These are phyloP conservation scores for Sturnira hondurensis DNA, from an alignment of 2,113 vertebrate species.

Conservation along the genomic window DNA sequence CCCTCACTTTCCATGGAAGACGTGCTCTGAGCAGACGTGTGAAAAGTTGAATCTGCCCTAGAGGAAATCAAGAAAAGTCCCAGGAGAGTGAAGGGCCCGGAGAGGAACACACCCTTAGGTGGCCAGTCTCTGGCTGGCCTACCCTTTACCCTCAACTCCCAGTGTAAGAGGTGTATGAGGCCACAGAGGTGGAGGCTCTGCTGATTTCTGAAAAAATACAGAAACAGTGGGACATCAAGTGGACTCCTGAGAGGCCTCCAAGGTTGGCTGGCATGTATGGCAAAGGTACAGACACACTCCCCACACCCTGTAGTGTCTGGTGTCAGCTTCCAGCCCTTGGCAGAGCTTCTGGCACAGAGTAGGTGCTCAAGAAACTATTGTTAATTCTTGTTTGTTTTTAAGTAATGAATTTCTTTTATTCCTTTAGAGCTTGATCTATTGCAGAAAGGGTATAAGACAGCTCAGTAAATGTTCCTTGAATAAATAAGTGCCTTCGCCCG, in stretches of 20 bases:
- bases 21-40: not conserved
- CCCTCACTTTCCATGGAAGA: not conserved
- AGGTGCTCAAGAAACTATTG: not conserved
- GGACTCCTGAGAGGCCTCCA: not conserved
- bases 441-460: not conserved
- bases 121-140: not conserved
- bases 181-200: too few relatives aligned
- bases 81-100: not conserved
- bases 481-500: not conserved
- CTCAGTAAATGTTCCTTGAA: not conserved
- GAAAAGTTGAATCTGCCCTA: not conserved
- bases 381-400: not conserved
- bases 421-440: not conserved
- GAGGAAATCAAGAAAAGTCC: not conserved
- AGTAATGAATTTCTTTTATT: constrained; percentile 9
- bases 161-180: not conserved
- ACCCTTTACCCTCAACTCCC: not conserved
- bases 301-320: not conserved
- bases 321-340: not conserved
- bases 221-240: not conserved
- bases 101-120: not conserved
- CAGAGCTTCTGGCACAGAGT: not conserved
- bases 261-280: accelerated
- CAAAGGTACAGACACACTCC: not conserved
- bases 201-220: not conserved